Percentiles rank a stretch among this genome's conserved stretches.
These are phyloP conservation scores for Botia almorhae DNA, from an alignment of 2,797 vertebrate species.

Conservation along the genomic window DNA sequence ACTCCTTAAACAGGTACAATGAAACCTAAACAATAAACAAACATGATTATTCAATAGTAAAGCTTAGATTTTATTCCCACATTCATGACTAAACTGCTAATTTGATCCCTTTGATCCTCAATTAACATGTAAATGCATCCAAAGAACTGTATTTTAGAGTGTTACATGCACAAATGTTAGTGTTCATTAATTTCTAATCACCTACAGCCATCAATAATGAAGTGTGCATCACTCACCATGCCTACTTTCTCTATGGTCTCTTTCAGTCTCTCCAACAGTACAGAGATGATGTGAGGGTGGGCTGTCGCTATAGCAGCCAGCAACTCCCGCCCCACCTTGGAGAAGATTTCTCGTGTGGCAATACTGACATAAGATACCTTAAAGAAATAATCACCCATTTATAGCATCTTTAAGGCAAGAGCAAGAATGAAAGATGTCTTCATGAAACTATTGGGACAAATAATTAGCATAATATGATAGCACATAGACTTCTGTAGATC, in stretches of 20 bases:
- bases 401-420: not conserved
- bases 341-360: constrained; percentile 94
- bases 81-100: not conserved
- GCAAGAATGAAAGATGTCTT: not conserved
- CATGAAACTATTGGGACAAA: not conserved
- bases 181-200: not conserved
- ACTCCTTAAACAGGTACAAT: constrained; percentile 95
- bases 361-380: constrained; percentile 92
- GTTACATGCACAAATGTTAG: not conserved
- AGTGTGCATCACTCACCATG: constrained; percentile 82
- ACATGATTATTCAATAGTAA: not conserved
- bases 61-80: not conserved
- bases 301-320: constrained; percentile 86
- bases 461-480: not conserved
- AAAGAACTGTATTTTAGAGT: constrained; percentile 7
- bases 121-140: not conserved
- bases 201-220: not conserved
- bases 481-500: not conserved
- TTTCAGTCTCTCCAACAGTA: constrained; percentile 86
- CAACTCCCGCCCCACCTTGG: constrained; percentile 94
- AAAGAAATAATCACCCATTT: not conserved
- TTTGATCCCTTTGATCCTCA: not conserved
- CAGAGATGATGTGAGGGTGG: constrained; percentile 87
- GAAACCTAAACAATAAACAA: constrained; percentile 81
- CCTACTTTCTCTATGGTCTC: constrained; percentile 93